These are phyloP conservation scores for Julus scanicus DNA, from an alignment of 2,888 invertebrate species.

Conservation along the genomic window DNA sequence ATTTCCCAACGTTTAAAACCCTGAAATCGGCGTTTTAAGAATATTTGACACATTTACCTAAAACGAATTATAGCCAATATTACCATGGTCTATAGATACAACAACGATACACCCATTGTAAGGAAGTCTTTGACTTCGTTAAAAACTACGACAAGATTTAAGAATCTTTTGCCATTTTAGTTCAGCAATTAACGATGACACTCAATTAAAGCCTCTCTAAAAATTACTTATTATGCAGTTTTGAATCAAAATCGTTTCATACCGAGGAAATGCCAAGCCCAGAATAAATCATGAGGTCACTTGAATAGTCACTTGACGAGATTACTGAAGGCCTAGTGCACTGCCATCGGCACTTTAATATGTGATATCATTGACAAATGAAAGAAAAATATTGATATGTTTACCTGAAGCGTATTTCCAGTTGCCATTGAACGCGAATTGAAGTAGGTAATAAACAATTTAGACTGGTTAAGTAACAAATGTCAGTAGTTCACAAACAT, in stretches of 20 bases:
- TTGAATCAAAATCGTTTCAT: not conserved
- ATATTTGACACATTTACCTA: too few species aligned
- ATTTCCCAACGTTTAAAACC: too few species aligned
- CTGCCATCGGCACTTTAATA: not conserved
- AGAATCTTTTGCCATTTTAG: too few species aligned
- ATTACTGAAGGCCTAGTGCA: not conserved
- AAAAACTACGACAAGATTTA: too few species aligned
- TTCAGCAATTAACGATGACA: too few species aligned
- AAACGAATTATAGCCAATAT: too few species aligned
- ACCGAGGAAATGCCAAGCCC: slow-evolving; percentile 26
- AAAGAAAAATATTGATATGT: not conserved
- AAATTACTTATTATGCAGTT: not conserved
- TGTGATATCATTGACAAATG: not conserved
- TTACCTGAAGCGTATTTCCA: slow-evolving; percentile 1
- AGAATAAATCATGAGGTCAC: slow-evolving; percentile 4
- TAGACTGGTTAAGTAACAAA: not conserved
- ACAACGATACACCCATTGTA: too few species aligned
- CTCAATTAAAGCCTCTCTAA: too few species aligned
- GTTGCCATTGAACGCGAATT: not conserved
- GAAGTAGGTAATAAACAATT: not conserved
- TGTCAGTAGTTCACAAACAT: slow-evolving; percentile 13
- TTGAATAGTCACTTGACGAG: not conserved
- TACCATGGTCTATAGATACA: too few species aligned
- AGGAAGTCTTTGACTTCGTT: too few species aligned
- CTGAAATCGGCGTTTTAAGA: too few species aligned